Base-by-base conservation (phyloP, 1,140 invertebrate genomes). In the Drosophila varians region DNA sequence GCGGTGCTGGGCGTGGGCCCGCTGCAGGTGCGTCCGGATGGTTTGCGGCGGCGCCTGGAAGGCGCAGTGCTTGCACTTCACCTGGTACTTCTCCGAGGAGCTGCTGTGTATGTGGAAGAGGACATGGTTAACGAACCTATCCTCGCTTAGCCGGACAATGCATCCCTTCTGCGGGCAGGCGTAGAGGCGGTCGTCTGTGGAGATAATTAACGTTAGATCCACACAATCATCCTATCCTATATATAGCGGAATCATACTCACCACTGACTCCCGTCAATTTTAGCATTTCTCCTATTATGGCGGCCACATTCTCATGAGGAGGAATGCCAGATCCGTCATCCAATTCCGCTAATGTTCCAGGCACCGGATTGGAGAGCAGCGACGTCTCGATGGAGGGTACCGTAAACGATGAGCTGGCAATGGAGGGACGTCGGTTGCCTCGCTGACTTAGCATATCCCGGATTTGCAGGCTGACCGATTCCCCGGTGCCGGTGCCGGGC, bases 161-260 rank as follows among this genome's bases (percentile, higher is more conserved):
- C 80, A 86, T 0, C 40, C 36, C 23, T 53, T 80, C 1, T 42
- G 43, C 1, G 80, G 80, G 8, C 80, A 86, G 5, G 51, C 68
- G 14, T 25, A 86, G 0, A 86, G 55, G 9, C 19, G 51, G 11
- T 48, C 57, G 3, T 62, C 80, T 86, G 52, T 25, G 7, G 0
- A 14, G 16, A 18, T 0, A 25, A 11, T 18, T 11, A n/a, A n/a
- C n/a, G n/a, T n/a, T n/a, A n/a, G n/a, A n/a, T n/a, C n/a, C n/a
- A n/a, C n/a, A n/a, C n/a, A n/a, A n/a, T n/a, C n/a, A n/a, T n/a
- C n/a, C n/a, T n/a, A n/a, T n/a, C n/a, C n/a, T n/a, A n/a, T n/a
- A n/a, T n/a, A 21, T 21, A 21, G 21, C 2, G 2, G 28, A 31
- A 8, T 31, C 14, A 19, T 23, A 74, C 78, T 82, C 23, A 82